These are phyloP conservation scores for Oligia latruncula DNA, from an alignment of 2,888 invertebrate species.

Conservation along the genomic window DNA sequence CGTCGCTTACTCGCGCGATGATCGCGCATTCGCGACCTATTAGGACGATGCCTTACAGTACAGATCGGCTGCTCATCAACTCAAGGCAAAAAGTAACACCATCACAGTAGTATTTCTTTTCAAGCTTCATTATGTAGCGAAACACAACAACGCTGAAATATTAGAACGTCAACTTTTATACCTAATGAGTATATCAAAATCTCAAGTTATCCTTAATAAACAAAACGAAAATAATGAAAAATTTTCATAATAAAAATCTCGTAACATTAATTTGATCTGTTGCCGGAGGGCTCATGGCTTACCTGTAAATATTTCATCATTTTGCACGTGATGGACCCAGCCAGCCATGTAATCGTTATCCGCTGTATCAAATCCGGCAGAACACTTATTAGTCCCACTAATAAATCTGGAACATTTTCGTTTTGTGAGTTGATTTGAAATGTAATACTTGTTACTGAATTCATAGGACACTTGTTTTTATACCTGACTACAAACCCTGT, in stretches of 20 bases:
- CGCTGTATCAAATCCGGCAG: conserved; percentile 97
- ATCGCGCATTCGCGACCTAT: no score
- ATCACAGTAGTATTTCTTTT: conserved; percentile 1
- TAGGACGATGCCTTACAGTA: no score
- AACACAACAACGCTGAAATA: neutral
- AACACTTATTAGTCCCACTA: conserved; percentile 96
- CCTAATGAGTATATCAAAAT: neutral
- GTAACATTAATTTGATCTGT: neutral
- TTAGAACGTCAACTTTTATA: neutral
- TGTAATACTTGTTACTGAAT: neutral
- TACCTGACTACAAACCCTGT: neutral
- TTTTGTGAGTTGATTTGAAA: conserved; percentile 12
- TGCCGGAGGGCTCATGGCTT: conserved; percentile 42
- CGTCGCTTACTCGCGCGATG: no score
- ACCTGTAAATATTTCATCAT: conserved; percentile 96
- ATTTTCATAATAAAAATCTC: neutral
- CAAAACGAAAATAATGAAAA: neutral
- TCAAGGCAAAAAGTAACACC: neutral
- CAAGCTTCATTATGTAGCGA: neutral
- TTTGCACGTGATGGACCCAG: conserved; percentile 96
- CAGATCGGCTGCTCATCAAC: neutral
- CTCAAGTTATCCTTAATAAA: neutral
- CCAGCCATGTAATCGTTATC: conserved; percentile 96
- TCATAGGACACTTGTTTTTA: neutral
- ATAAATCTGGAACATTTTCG: conserved; percentile 91